phyloP scores from a whole-genome alignment of 2,888 invertebrate species.

The Diachrysia chrysitis region DNA sequence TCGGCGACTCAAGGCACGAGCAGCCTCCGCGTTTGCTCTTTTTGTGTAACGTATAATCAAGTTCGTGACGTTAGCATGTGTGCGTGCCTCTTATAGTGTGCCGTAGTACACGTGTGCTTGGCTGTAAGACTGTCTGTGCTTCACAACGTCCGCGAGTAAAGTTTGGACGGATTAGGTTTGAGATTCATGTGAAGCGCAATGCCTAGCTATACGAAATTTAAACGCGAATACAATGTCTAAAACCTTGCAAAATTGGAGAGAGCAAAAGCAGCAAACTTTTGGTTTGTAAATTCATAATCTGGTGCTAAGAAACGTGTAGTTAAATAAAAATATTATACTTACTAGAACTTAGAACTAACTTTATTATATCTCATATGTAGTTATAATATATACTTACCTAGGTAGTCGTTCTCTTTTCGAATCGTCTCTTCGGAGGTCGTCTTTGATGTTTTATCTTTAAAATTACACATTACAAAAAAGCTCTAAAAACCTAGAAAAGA shows the following conservation, averaged over 20 bases:
- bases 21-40: constrained; percentile 86
- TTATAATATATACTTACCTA: too few relatives aligned
- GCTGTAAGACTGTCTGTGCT: constrained; percentile 55
- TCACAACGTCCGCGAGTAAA: constrained; percentile 46
- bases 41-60: constrained; percentile 84
- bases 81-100: constrained; percentile 68
- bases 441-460: constrained; percentile 2
- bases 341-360: too few relatives aligned
- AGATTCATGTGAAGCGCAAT: constrained; percentile 54
- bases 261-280: too few relatives aligned
- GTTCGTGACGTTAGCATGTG: constrained; percentile 69
- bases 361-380: too few relatives aligned
- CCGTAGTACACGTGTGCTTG: constrained; percentile 68
- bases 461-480: not conserved
- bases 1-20: constrained; percentile 84
- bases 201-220: constrained; percentile 45
- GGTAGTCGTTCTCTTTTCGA: too few relatives aligned
- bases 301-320: too few relatives aligned
- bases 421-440: constrained; percentile 6
- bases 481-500: not conserved
- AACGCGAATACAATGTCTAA: constrained; percentile 7
- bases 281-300: too few relatives aligned
- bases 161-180: constrained; percentile 62
- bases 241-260: too few relatives aligned
- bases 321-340: too few relatives aligned